Evolutionary conservation across 2,888 invertebrate species (phyloP).

Genomic region (Oscheius sp.): DNA sequence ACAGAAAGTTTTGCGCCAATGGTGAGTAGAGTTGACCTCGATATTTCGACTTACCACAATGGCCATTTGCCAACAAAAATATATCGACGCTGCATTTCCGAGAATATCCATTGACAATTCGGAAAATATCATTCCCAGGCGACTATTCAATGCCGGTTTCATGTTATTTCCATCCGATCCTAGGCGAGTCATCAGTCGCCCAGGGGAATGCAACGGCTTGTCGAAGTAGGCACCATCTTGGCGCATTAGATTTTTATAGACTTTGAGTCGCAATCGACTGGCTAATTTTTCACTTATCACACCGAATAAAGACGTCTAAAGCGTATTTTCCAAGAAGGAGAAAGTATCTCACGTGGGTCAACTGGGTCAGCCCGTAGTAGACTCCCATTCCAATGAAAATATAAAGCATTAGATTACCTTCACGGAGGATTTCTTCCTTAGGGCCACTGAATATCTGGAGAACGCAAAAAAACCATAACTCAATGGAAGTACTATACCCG

Average conservation of each 20-base stretch:
- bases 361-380: constrained; percentile 10
- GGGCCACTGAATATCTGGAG: constrained; percentile 15
- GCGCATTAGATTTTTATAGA: constrained; percentile 73
- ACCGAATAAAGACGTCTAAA: constrained; percentile 70
- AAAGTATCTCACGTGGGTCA: constrained; percentile 22
- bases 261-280: constrained; percentile 72
- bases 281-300: constrained; percentile 71
- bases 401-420: neutral
- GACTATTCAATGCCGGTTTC: constrained; percentile 74
- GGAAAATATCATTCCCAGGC: constrained; percentile 74
- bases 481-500: constrained; percentile 5
- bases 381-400: constrained; percentile 15
- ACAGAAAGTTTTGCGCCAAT: too few species aligned
- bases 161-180: constrained; percentile 75
- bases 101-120: constrained; percentile 73
- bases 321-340: neutral
- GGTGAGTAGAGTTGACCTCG: too few species aligned
- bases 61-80: constrained; percentile 75
- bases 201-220: constrained; percentile 73
- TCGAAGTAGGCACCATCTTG: constrained; percentile 76
- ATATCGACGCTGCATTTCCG: constrained; percentile 74
- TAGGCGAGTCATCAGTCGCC: constrained; percentile 74
- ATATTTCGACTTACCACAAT: constrained; percentile 73
- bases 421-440: constrained; percentile 4
- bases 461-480: neutral